phyloP scores from a whole-genome alignment of 2,797 vertebrate species.

The Hemibagrus guttatus region DNA sequence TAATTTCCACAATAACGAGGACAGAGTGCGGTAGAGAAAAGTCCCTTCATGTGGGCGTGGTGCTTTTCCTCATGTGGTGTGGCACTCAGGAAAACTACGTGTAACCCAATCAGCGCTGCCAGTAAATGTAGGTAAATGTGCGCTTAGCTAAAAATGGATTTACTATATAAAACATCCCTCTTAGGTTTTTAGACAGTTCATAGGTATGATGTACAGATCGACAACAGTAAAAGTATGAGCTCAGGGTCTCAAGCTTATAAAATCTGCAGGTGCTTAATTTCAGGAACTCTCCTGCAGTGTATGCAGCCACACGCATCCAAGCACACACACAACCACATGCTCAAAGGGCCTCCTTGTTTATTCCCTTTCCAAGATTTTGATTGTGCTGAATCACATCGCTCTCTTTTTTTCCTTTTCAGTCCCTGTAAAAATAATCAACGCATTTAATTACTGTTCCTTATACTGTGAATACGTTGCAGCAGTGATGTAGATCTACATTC shows the following conservation, averaged over 20 bases:
- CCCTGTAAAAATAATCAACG: background rate
- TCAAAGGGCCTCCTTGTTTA: background rate
- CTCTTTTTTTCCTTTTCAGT: background rate
- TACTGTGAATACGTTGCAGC: background rate
- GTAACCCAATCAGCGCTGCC: background rate
- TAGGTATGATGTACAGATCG: background rate
- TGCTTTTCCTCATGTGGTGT: conserved; percentile 10
- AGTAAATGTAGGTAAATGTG: background rate
- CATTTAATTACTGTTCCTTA: background rate
- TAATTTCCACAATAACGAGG: conserved; percentile 90
- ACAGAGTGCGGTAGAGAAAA: conserved; percentile 85
- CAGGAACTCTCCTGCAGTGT: background rate
- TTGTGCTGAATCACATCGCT: background rate
- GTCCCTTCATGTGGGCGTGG: conserved; percentile 62
- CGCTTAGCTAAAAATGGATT: background rate
- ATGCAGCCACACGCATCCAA: background rate
- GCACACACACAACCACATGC: background rate
- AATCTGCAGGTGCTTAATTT: conserved; percentile 17
- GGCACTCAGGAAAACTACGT: background rate
- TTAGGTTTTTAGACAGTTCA: background rate
- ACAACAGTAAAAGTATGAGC: background rate
- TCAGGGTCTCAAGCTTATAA: background rate
- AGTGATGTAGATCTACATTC: background rate
- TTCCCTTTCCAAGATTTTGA: background rate
- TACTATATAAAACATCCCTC: background rate